Evolutionary conservation across 2,797 vertebrate species (phyloP).

Genomic region (Hyperoplus immaculatus): DNA sequence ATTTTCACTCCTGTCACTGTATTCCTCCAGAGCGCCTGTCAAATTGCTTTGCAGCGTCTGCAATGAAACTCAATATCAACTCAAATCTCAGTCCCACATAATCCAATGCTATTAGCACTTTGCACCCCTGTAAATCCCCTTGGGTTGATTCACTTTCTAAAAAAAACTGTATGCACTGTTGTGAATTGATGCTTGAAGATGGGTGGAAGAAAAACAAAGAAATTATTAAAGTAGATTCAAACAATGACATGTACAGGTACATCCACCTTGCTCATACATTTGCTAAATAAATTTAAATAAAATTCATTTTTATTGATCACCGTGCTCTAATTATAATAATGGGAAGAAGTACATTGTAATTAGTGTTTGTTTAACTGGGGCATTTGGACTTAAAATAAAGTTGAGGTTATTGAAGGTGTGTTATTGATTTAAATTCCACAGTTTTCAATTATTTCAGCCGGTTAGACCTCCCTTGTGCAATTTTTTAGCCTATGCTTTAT

Average conservation of each 20-base stretch:
- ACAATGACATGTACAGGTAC: background rate
- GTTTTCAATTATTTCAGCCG: constrained; percentile 17
- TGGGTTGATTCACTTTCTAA: constrained; percentile 51
- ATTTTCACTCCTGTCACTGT: constrained; percentile 54
- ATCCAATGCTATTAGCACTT: constrained; percentile 66
- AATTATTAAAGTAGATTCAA: background rate
- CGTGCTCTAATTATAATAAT: background rate
- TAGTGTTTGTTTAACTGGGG: background rate
- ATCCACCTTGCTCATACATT: too few species aligned
- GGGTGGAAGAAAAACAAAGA: background rate
- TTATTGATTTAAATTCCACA: background rate
- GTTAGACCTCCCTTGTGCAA: constrained; percentile 5
- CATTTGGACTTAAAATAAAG: background rate
- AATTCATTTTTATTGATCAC: background rate
- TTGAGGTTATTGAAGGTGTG: background rate
- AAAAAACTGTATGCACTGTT: constrained; percentile 19
- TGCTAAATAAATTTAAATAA: background rate
- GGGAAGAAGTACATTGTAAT: background rate
- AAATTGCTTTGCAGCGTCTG: constrained; percentile 61
- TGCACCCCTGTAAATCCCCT: constrained; percentile 40
- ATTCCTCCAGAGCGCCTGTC: constrained; percentile 70
- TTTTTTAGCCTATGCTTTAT: background rate
- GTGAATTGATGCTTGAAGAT: constrained; percentile 28
- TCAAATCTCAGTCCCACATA: constrained; percentile 64
- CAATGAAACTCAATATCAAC: constrained; percentile 63